Percentiles rank a stretch among this genome's conserved stretches.
phyloP scores from a whole-genome alignment of 2,797 vertebrate species.

The Halcyon smyrnensis region DNA sequence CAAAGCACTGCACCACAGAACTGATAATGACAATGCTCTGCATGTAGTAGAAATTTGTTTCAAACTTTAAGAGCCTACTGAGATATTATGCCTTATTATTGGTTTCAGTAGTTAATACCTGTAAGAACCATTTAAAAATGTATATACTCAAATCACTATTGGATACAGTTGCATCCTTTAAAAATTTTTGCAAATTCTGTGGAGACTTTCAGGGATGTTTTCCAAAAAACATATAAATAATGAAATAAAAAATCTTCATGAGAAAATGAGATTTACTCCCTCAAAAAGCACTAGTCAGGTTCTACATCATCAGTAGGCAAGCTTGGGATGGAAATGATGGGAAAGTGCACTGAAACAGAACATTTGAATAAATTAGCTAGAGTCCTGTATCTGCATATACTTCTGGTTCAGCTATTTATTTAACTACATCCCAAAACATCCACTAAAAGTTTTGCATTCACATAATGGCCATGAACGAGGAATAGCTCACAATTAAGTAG shows the following conservation, averaged over 20 bases:
- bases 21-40: neutral
- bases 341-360: neutral
- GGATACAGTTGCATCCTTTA: neutral
- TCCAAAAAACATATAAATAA: neutral
- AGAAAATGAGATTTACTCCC: neutral
- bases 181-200: neutral
- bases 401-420: neutral
- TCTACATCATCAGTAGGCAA: neutral
- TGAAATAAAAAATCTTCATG: neutral
- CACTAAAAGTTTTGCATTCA: neutral
- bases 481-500: neutral
- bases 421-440: neutral
- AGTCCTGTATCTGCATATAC: neutral
- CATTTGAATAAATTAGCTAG: neutral
- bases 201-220: neutral
- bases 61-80: neutral
- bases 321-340: neutral
- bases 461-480: neutral
- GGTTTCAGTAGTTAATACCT: neutral
- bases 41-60: neutral
- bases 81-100: neutral
- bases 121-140: neutral
- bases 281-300: neutral
- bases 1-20: neutral
- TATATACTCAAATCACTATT: neutral